These are phyloP conservation scores for Pristionchus fissidentatus DNA, from an alignment of 2,888 invertebrate genomes.

Conservation along the genomic window DNA sequence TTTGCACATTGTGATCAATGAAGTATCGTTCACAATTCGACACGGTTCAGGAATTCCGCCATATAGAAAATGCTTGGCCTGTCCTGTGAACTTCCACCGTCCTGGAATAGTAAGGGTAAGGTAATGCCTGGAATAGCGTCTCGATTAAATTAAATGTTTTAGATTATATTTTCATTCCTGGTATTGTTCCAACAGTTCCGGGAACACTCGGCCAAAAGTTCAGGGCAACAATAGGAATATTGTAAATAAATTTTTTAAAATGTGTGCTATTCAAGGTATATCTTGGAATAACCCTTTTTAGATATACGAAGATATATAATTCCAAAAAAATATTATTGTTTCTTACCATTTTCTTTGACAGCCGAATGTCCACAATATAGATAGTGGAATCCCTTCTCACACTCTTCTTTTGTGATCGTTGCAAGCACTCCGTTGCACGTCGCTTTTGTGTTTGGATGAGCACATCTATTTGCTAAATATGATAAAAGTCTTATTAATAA, in stretches of 20 bases:
- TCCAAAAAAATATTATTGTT: neutral
- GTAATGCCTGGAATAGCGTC: too few relatives aligned
- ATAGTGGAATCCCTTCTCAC: constrained; percentile 38
- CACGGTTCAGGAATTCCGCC: constrained; percentile 24
- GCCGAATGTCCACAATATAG: constrained; percentile 26
- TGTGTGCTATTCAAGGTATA: too few relatives aligned
- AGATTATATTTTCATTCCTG: too few relatives aligned
- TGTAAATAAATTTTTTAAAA: too few relatives aligned
- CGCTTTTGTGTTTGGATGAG: neutral
- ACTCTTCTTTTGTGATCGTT: constrained; percentile 5
- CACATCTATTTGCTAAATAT: neutral
- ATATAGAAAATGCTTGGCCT: constrained; percentile 8
- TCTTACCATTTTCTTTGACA: neutral
- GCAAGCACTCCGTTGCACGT: constrained; percentile 9
- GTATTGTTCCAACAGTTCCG: too few relatives aligned
- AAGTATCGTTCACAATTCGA: constrained; percentile 16
- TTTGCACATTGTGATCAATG: neutral
- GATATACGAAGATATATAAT: too few relatives aligned
- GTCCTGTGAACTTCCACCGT: constrained; percentile 2
- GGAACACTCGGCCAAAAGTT: too few relatives aligned
- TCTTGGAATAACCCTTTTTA: too few relatives aligned
- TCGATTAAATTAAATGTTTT: too few relatives aligned
- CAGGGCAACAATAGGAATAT: too few relatives aligned
- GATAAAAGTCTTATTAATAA: too few relatives aligned
- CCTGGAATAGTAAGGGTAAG: neutral